These are phyloP conservation scores for Pheucticus melanocephalus DNA, from an alignment of 2,113 vertebrate genomes.

Conservation along the genomic window DNA sequence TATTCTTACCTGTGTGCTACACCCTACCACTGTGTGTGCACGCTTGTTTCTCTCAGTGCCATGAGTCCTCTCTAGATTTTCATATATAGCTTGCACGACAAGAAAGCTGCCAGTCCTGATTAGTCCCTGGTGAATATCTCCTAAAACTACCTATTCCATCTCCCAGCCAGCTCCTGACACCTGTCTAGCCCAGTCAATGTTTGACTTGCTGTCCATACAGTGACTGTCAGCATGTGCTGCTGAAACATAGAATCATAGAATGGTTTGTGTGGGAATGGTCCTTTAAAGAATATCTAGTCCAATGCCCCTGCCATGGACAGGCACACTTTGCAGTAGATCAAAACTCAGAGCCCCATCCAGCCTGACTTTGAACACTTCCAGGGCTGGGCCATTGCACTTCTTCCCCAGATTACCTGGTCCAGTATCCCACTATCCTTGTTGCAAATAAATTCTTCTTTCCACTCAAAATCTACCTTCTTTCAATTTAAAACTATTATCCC, in stretches of 20 bases:
- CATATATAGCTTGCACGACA: not conserved
- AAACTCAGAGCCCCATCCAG: not conserved
- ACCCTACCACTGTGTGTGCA: fast-evolving
- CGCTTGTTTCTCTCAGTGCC: not conserved
- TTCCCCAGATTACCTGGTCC: not conserved
- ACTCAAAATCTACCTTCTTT: not conserved
- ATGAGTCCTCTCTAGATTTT: not conserved
- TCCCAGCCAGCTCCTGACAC: not conserved
- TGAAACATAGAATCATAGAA: not conserved
- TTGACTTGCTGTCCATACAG: not conserved
- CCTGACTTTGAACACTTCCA: not conserved
- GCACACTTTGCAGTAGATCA: not conserved
- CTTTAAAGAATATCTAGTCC: not conserved
- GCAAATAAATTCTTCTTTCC: not conserved
- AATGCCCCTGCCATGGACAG: not conserved
- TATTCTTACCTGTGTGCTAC: not conserved
- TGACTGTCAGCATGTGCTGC: not conserved
- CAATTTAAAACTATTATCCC: not conserved
- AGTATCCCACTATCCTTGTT: not conserved
- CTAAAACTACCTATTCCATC: not conserved
- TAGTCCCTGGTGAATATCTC: fast-evolving
- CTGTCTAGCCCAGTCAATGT: not conserved
- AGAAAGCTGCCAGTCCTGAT: not conserved
- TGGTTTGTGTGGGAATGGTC: not conserved
- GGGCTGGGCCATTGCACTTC: not conserved